These are phyloP conservation scores for Onychomys leucogaster DNA, from an alignment of 2,797 vertebrate species.

Conservation along the genomic window DNA sequence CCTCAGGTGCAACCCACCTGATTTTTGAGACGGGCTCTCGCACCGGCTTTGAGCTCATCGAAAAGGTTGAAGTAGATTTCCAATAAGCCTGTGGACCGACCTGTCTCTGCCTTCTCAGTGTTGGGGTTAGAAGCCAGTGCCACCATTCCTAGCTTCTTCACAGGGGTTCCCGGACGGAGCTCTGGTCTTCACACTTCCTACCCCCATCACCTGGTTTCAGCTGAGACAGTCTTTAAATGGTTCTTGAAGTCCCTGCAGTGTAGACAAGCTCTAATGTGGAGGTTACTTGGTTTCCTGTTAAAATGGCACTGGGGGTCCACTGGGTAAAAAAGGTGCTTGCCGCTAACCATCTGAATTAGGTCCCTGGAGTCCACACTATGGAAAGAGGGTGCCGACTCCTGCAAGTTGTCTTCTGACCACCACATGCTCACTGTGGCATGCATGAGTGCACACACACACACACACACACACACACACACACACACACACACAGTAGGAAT, in stretches of 20 bases:
- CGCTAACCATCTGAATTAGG: background rate
- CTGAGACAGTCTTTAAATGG: rapidly evolving
- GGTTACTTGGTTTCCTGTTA: background rate
- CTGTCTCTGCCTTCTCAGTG: background rate
- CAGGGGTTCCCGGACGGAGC: background rate
- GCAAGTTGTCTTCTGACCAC: background rate
- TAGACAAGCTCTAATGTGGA: background rate
- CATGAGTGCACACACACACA: background rate
- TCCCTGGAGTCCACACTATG: background rate
- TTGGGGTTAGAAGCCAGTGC: background rate
- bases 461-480: background rate
- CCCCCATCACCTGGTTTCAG: background rate
- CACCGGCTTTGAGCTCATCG: too few species aligned
- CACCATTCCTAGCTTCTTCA: background rate
- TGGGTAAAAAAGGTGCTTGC: background rate
- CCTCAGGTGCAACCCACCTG: background rate
- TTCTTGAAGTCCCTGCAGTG: background rate
- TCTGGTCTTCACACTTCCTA: background rate
- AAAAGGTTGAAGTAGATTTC: background rate
- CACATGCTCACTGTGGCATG: background rate
- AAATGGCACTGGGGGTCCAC: background rate
- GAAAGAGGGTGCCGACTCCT: background rate
- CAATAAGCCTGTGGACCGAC: background rate
- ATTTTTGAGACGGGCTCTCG: background rate
- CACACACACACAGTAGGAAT: background rate